phyloP scores from a whole-genome alignment of 2,113 vertebrate genomes.

The Corapipo altera region DNA sequence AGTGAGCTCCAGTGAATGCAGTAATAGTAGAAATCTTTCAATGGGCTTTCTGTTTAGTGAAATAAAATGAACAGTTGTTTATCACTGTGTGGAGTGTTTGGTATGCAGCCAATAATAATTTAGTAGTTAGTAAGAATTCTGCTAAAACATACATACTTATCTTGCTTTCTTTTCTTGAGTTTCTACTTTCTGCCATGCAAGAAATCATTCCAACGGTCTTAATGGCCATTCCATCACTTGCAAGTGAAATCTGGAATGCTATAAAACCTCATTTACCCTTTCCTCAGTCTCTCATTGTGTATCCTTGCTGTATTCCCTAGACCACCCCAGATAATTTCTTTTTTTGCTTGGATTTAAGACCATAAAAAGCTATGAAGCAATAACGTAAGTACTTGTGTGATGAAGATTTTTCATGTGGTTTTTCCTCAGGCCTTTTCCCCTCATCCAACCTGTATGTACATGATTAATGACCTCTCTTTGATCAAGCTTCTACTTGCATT shows the following conservation, averaged over 20 bases:
- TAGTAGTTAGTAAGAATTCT: slow-evolving; percentile 46
- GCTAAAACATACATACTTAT: slow-evolving; percentile 42
- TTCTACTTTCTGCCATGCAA: slow-evolving; percentile 16
- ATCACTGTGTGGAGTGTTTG: slow-evolving; percentile 37
- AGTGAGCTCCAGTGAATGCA: slow-evolving; percentile 32
- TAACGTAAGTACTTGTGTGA: neutral
- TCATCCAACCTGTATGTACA: slow-evolving; percentile 44
- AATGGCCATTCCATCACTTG: neutral
- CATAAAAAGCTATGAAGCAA: slow-evolving; percentile 36
- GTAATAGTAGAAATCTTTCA: slow-evolving; percentile 31
- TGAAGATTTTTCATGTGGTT: slow-evolving; percentile 32
- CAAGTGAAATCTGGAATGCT: neutral
- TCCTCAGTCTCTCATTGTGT: neutral
- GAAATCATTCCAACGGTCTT: neutral
- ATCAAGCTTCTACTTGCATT: slow-evolving; percentile 59
- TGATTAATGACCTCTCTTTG: slow-evolving; percentile 58
- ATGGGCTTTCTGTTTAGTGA: slow-evolving; percentile 57
- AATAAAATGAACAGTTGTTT: slow-evolving; percentile 56
- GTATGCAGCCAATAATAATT: slow-evolving; percentile 49
- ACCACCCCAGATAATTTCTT: slow-evolving; percentile 29
- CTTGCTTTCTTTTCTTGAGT: slow-evolving; percentile 38
- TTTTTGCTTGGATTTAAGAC: slow-evolving; percentile 20
- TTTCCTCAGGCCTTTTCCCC: slow-evolving; percentile 55
- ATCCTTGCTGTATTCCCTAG: neutral
- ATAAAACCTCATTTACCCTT: neutral